Base-by-base conservation (phyloP, 1,140 invertebrate species). In the Pogonus chalceus region DNA sequence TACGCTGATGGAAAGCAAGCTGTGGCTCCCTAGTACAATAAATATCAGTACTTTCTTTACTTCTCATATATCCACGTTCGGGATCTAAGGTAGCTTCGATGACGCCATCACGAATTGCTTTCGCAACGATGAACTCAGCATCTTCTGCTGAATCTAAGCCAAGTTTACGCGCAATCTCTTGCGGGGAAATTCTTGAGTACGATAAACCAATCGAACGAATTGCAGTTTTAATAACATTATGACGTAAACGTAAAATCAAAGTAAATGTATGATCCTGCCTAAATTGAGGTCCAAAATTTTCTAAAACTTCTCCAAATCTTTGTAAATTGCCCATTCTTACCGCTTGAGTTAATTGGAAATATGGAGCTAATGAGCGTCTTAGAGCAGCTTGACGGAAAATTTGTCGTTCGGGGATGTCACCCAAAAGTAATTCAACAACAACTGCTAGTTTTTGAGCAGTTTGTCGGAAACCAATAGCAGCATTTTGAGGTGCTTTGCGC, bases 181-280 rank as follows among this genome's bases (percentile, higher is more conserved):
- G 79, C 0, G 97, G 85, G 9, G 92, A 95, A 59, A 99, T 99
- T 49, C 92, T 80, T 0, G 95, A 98, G 71, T 99, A 99, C 0
- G 95, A 96, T 1, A 96, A 69, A 12, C 92, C 95, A 70, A 99
- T 98, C 54, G 93, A 93, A 35, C 96, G 79, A 46, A 99, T 92
- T 0, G 96, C 96, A 3, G 96, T 99, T 73, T 98, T 99, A 65
- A 99, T 99, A 1, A 99, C 97, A 78, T 99, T 99, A 68, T 99
- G 96, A 53, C 95, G 81, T 18, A 99, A 72, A 56, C 94, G 82
- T 18, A 98, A 77, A 64, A 98, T 98, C 23, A 98, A 70, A 47
- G 92, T 96, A 63, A 92, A 98, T 0, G 95, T 98, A 64, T 96
- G 85, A 72, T 98, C 95, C 54, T 76, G 73, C 35, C 87, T 82